Evolutionary conservation across 2,888 invertebrate genomes (phyloP).

Genomic region (Diploptera punctata): DNA sequence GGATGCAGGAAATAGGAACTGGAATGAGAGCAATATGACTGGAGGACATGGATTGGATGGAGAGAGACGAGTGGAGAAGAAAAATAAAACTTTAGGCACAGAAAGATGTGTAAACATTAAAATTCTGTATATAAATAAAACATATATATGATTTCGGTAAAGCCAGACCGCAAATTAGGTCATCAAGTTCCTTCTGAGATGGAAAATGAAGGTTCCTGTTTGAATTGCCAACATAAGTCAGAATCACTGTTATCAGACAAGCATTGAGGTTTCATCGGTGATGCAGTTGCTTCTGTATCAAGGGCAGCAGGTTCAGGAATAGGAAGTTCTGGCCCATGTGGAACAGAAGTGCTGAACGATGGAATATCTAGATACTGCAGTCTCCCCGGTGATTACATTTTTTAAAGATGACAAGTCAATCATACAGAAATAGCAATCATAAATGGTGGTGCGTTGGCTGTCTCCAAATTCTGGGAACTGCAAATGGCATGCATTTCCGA

Average conservation of each 20-base stretch:
- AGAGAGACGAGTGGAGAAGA: too few relatives aligned
- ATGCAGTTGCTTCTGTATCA: background rate
- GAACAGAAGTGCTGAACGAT: background rate
- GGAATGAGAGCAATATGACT: too few relatives aligned
- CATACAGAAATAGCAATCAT: background rate
- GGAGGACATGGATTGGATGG: too few relatives aligned
- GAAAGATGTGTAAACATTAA: too few relatives aligned
- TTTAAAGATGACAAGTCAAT: background rate
- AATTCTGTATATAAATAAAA: too few relatives aligned
- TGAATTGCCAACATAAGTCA: background rate
- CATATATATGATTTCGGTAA: background rate
- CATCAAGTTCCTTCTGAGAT: background rate
- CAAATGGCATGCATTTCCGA: background rate
- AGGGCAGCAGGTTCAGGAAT: background rate
- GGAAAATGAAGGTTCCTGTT: background rate
- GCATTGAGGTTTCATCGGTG: background rate
- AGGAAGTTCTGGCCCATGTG: background rate
- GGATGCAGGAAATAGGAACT: too few relatives aligned
- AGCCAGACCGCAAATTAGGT: background rate
- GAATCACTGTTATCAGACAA: background rate
- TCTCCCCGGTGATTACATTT: background rate
- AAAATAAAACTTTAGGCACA: too few relatives aligned
- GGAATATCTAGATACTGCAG: constrained; percentile 3
- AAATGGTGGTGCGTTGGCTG: background rate
- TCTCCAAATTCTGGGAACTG: background rate